phyloP scores from a whole-genome alignment of 2,888 invertebrate genomes.

The Cyrtodaria siliqua region DNA sequence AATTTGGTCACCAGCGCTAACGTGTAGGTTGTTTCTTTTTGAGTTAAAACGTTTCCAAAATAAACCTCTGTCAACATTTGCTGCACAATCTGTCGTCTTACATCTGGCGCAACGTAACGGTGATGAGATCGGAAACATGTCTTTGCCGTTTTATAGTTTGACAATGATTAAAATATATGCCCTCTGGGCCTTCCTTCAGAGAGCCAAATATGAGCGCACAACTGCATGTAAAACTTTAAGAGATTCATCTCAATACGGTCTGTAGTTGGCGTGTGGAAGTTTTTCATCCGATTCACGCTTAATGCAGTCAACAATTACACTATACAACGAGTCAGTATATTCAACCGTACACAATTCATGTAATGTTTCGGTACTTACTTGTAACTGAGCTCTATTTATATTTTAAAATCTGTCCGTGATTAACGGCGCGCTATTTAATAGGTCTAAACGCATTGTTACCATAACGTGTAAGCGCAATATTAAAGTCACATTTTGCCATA shows the following conservation, averaged over 20 bases:
- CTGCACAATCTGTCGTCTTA: background rate
- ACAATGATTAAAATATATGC: background rate
- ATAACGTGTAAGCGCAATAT: too few relatives aligned
- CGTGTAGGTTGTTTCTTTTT: too few relatives aligned
- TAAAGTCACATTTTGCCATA: too few relatives aligned
- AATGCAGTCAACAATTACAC: too few relatives aligned
- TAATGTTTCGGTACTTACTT: too few relatives aligned
- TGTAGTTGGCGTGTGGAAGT: background rate
- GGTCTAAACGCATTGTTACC: too few relatives aligned
- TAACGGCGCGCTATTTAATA: too few relatives aligned
- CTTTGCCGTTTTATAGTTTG: background rate
- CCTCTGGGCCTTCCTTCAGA: background rate
- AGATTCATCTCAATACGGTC: background rate
- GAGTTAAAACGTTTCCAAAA: background rate
- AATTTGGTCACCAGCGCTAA: too few relatives aligned
- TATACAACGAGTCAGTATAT: too few relatives aligned
- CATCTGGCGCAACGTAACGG: background rate
- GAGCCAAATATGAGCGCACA: background rate
- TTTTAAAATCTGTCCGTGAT: too few relatives aligned
- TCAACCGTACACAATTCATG: too few relatives aligned
- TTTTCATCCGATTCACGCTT: background rate
- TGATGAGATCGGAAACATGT: background rate
- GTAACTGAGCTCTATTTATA: too few relatives aligned
- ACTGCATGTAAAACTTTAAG: conserved; percentile 1
- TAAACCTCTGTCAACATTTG: background rate